These are phyloP conservation scores for Pegoplata infirma DNA, from an alignment of 2,888 invertebrate genomes.

Conservation along the genomic window DNA sequence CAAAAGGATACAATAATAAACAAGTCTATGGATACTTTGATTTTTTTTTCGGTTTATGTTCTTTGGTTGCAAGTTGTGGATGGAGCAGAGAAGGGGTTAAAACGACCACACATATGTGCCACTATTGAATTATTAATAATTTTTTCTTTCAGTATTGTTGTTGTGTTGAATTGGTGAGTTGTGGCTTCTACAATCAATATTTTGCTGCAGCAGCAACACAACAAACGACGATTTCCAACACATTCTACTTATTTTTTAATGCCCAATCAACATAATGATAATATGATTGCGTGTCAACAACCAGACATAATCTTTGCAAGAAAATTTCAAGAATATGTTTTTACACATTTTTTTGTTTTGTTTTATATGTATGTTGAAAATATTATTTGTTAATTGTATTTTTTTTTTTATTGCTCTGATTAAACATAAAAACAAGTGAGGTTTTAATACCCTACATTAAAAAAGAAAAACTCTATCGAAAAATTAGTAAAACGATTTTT, in stretches of 20 bases:
- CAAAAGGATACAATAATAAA: slow-evolving; percentile 43
- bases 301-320: slow-evolving; percentile 48
- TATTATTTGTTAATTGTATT: slow-evolving; percentile 22
- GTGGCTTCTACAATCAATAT: slow-evolving; percentile 30
- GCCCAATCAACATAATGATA: slow-evolving; percentile 49
- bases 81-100: slow-evolving; percentile 53
- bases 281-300: slow-evolving; percentile 64
- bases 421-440: slow-evolving; percentile 8
- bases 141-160: too few relatives aligned
- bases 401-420: slow-evolving; percentile 22
- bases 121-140: slow-evolving; percentile 75
- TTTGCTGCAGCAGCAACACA: not conserved
- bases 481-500: too few relatives aligned
- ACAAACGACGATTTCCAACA: slow-evolving; percentile 5
- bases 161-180: slow-evolving; percentile 29
- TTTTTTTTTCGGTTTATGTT: slow-evolving; percentile 4
- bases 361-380: not conserved
- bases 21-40: slow-evolving; percentile 29
- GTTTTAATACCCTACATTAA: not conserved
- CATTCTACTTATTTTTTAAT: not conserved
- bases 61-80: slow-evolving; percentile 28
- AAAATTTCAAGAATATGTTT: slow-evolving; percentile 35
- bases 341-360: not conserved
- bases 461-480: too few relatives aligned
- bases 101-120: slow-evolving; percentile 68